Evolutionary conservation across 2,113 vertebrate species (phyloP), one percentile per base, ranked within the genome.

Genomic region (Rhinopomastus cyanomelas): DNA sequence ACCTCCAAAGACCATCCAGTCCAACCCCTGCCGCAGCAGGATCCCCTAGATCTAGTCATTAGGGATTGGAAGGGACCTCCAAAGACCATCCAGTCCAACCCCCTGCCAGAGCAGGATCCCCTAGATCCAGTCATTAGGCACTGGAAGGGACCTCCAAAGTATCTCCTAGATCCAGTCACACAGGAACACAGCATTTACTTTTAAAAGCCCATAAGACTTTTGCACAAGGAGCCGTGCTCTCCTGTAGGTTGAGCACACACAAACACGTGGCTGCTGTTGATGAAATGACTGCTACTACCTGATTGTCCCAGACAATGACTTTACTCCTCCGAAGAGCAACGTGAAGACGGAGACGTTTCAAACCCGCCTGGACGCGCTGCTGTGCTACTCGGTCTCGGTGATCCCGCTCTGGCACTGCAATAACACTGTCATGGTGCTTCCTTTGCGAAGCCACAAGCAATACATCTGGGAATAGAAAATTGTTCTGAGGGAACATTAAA

Each of bases 401-500:
- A n/a, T n/a, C n/a, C n/a, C n/a, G n/a, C n/a, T n/a, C n/a, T n/a
- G 87, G 62, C 26, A 61, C 46, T 68, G 85, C 87, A 79, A 90
- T 22, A 81, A 67, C 36, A 34, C 46, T 81, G 49, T 78, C 80
- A 86, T 2, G 26, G 83, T 95, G 49, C 69, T 72, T 72, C 76
- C 42, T 88, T 62, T 90, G 37, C 55, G 84, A 91, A 95, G 57
- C 75, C 93, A 80, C 49, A 89, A 89, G 94, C 74, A 85, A 95
- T 90, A 92, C 87, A 66, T 87, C 81, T 92, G 92, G 92, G 82
- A 94, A 89, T 0, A 1, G 64, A 81, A 85, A 91, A 88, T 37
- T 80, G 46, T 93, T 95, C 85, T 85, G 90, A 92, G 87, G 68
- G 94, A 94, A 87, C 92, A 91, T 96, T 95, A 96, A 96, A 94